Percentiles rank a stretch among this genome's conserved stretches.
phyloP scores from a whole-genome alignment of 2,797 vertebrate genomes.

The Coluber constrictor region DNA sequence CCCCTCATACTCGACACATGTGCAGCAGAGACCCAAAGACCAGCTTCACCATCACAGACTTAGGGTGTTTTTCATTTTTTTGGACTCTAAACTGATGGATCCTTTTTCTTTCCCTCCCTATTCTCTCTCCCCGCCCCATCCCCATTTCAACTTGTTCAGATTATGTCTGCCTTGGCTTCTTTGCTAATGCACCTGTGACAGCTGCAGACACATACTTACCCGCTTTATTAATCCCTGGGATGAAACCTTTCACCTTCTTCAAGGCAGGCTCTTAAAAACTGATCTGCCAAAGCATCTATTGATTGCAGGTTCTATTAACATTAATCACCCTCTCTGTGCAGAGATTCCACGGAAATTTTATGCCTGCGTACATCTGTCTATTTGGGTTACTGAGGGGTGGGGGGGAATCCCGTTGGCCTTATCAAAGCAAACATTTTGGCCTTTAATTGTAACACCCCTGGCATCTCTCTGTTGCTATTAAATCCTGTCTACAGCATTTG shows the following conservation, averaged over 20 bases:
- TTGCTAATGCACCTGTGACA: not conserved
- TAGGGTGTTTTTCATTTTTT: not conserved
- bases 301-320: constrained; percentile 36
- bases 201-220: constrained; percentile 21
- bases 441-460: not conserved
- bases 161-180: not conserved
- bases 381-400: not conserved
- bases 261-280: constrained; percentile 39
- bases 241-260: constrained; percentile 24
- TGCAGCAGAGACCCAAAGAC: too few species aligned
- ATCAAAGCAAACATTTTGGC: not conserved
- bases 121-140: not conserved
- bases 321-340: constrained; percentile 8
- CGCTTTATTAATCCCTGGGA: constrained; percentile 18
- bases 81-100: not conserved
- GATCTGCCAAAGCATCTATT: constrained; percentile 30
- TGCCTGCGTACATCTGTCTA: not conserved
- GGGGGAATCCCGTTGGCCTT: not conserved
- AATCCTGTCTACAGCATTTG: not conserved
- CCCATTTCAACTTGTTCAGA: not conserved
- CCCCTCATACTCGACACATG: accelerated
- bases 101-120: not conserved
- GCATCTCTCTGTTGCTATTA: not conserved
- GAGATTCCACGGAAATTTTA: not conserved
- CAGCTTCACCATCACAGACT: too few species aligned